Evolutionary conservation across 64 coral and sea anemone genomes (phyloP).

Genomic region (Montipora cactus): DNA sequence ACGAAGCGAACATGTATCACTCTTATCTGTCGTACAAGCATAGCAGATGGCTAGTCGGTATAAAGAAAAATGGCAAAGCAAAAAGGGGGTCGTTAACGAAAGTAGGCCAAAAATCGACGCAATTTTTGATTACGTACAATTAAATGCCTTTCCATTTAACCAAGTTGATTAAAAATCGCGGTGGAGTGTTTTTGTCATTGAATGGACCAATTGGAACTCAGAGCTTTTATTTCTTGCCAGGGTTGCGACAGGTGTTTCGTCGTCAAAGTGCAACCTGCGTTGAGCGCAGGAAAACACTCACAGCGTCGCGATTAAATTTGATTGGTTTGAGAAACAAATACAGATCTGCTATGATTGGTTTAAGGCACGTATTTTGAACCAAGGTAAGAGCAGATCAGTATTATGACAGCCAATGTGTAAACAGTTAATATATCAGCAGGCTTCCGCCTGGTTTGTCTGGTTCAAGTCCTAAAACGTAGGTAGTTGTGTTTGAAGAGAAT

Average conservation of each 20-base stretch:
- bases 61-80: constrained; percentile 76
- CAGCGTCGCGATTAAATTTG: background rate
- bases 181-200: too few species aligned
- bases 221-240: background rate
- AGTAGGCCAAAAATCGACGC: constrained; percentile 81
- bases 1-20: constrained; percentile 71
- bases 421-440: background rate
- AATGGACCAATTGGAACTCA: background rate
- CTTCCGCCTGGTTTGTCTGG: background rate
- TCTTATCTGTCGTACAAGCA: constrained; percentile 64
- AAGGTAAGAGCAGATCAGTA: background rate
- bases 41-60: constrained; percentile 65
- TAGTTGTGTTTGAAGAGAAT: background rate
- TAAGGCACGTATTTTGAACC: background rate
- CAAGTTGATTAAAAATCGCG: too few species aligned
- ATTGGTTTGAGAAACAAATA: background rate
- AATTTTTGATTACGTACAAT: constrained; percentile 71
- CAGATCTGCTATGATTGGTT: background rate
- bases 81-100: constrained; percentile 55
- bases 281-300: background rate
- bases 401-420: background rate
- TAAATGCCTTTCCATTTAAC: background rate
- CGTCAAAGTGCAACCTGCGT: background rate
- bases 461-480: background rate
- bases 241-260: background rate